Evolutionary conservation across 2,113 vertebrate genomes (phyloP), one percentile per base, ranked within the genome.

Genomic region (Rhinogobius similis): DNA sequence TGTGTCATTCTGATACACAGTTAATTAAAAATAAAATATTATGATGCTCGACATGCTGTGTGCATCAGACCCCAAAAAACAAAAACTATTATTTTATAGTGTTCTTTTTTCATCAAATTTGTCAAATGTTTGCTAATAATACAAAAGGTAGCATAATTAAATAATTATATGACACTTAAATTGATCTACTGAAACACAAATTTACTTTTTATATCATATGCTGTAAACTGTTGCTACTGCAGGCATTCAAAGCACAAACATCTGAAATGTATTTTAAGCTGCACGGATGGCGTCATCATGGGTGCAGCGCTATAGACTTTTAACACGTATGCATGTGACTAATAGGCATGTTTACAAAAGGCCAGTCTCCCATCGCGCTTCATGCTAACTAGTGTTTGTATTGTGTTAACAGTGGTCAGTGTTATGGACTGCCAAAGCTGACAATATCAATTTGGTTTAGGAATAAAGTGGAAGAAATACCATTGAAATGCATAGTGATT

Each of bases 231-330:
- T 69, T 68, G 76, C 73, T 78, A 52, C 62, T 61, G 62, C 50
- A 1, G 69, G 89, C 90, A 92, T 93, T 88, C 73, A 82, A 53
- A 79, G 65, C 52, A 67, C 53, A 77, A 76, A 65, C 41, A 62
- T 50, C 27, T 39, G 63, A 32, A 50, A 24, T 61, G 73, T 29
- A 16, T 89, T 88, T 81, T 85, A 68, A 68, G 73, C 82, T 56
- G 91, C 91, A 90, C 92, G 89, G 44, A 75, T 23, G 50, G 71
- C 21, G 61, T 73, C 75, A 70, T 72, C 65, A 76, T 38, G 75
- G 82, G 73, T 74, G 59, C 78, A 69, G 74, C 55, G 76, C 58
- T n/a, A n/a, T n/a, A 62, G 68, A 41, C 39, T 72, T 65, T 75
- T 55, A 64, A 78, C 72, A 78, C 59, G 44, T 74, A 72, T 86